Conservation (phyloP, 2,888 invertebrate species). For the Caenorhabditis sp. region DNA sequence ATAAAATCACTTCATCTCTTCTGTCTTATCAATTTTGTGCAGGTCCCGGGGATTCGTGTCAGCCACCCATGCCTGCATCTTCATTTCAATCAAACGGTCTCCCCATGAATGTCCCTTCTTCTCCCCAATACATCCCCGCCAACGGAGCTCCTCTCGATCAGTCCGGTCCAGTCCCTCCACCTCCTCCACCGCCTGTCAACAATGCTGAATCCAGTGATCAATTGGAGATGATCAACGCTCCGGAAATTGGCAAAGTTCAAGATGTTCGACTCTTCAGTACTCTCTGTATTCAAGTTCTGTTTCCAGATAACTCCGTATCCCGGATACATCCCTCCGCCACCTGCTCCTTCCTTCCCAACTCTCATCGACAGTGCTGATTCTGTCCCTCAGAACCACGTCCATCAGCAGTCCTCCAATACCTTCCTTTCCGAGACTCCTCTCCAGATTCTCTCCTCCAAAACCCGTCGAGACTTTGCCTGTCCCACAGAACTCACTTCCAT, state of each 20-base stretch:
- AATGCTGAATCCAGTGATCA: constrained; percentile 18
- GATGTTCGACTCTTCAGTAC: background rate
- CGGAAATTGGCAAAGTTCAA: background rate
- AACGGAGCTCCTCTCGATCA: constrained; percentile 47
- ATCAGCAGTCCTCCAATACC: constrained; percentile 59
- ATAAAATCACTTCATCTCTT: too few species aligned
- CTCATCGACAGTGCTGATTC: constrained; percentile 45
- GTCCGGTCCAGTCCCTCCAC: constrained; percentile 45
- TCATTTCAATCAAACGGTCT: constrained; percentile 48
- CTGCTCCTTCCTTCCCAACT: constrained; percentile 53
- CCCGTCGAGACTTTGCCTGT: constrained; percentile 40
- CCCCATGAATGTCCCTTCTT: constrained; percentile 43
- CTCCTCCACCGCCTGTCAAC: constrained; percentile 38
- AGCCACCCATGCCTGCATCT: constrained; percentile 60
- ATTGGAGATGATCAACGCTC: constrained; percentile 57
- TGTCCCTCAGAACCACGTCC: constrained; percentile 20
- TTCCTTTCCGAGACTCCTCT: constrained; percentile 55
- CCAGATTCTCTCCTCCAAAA: constrained; percentile 24
- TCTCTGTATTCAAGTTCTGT: background rate
- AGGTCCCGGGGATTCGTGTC: constrained; percentile 42
- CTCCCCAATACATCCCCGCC: constrained; percentile 47
- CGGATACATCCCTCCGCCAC: constrained; percentile 73
- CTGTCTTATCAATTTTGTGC: too few species aligned
- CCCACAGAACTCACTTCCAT: constrained; percentile 53
- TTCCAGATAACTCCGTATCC: constrained; percentile 68